Percentiles rank a stretch among this genome's conserved stretches.
Evolutionary conservation across 2,797 vertebrate genomes (phyloP).

Genomic region (Catharus ustulatus): DNA sequence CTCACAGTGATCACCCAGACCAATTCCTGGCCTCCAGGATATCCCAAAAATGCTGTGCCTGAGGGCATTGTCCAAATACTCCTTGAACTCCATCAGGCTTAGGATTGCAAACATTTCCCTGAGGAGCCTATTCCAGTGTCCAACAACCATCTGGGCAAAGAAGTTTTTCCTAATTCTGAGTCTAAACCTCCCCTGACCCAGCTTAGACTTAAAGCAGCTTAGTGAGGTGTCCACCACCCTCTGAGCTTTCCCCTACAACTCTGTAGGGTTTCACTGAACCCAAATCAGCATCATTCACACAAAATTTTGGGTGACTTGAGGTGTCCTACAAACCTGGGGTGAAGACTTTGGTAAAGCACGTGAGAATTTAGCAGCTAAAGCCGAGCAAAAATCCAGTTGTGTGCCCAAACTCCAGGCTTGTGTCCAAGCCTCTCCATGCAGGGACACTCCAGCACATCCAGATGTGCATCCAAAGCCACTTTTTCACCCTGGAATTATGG

Average conservation of each 20-base stretch:
- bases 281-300: fast-evolving
- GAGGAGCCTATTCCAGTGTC: neutral
- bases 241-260: neutral
- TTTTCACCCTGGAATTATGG: neutral
- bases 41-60: neutral
- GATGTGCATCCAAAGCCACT: neutral
- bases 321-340: neutral
- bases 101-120: neutral
- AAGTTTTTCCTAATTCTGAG: fast-evolving
- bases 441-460: neutral
- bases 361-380: neutral
- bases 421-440: neutral
- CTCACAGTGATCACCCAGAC: neutral
- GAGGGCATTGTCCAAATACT: neutral
- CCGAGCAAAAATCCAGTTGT: fast-evolving
- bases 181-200: neutral
- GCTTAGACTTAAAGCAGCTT: neutral
- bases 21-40: neutral
- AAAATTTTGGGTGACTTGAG: neutral
- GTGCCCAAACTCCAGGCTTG: neutral
- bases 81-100: neutral
- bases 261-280: neutral
- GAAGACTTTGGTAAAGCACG: fast-evolving
- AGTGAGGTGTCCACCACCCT: neutral
- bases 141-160: fast-evolving